phyloP scores from a whole-genome alignment of 1,140 invertebrate species.

The Lutraria rhynchaena region DNA sequence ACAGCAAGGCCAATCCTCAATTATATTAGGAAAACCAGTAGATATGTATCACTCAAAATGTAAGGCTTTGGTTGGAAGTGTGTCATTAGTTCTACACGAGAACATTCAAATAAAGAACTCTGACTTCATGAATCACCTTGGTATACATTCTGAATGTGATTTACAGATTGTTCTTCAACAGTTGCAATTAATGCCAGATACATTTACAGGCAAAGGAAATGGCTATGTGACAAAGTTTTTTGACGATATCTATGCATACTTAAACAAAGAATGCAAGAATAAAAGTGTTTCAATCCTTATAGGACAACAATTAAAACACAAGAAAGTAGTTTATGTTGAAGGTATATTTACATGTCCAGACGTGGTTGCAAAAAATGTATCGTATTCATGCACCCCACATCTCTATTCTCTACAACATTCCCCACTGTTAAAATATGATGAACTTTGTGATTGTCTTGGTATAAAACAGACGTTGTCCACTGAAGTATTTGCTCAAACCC shows the following conservation, averaged over 20 bases:
- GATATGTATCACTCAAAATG: background rate
- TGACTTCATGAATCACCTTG: too few relatives aligned
- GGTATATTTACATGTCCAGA: constrained; percentile 47
- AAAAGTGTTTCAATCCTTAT: background rate
- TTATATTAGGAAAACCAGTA: background rate
- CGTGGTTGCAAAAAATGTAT: constrained; percentile 37
- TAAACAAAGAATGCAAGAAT: too few relatives aligned
- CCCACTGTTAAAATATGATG: background rate
- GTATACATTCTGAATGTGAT: too few relatives aligned
- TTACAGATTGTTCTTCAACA: too few relatives aligned
- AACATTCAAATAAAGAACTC: background rate
- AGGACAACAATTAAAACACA: background rate
- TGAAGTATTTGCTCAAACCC: background rate
- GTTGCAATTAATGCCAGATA: too few relatives aligned
- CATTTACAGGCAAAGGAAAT: too few relatives aligned
- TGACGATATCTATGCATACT: too few relatives aligned
- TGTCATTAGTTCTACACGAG: background rate
- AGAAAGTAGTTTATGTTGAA: constrained; percentile 5
- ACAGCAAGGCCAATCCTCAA: too few relatives aligned
- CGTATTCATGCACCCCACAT: constrained; percentile 62
- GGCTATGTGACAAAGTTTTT: too few relatives aligned
- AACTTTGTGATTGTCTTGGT: constrained; percentile 40
- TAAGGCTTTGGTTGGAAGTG: background rate
- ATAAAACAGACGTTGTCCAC: constrained; percentile 53
- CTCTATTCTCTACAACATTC: constrained; percentile 51